Evolutionary conservation across 2,797 vertebrate genomes (phyloP), one percentile per base, ranked within the genome.

Genomic region (Argentina silus): DNA sequence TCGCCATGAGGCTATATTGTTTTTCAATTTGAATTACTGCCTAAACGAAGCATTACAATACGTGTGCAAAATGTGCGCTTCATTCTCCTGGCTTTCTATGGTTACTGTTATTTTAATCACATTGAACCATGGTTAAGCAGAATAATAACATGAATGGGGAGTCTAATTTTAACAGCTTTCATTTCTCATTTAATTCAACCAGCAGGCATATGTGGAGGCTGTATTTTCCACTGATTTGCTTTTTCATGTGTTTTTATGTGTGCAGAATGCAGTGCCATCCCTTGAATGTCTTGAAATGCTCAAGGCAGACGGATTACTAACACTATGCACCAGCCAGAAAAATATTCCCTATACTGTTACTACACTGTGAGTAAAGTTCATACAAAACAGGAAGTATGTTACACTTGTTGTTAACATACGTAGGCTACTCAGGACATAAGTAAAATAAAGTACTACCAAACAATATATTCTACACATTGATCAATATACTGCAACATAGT

Each of bases 1-100:
- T 78, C 78, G 69, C 82, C 81, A 76, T 78, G 72, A 86, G 84
- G 74, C 83, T 70, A 81, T 89, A 92, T 90, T 93, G 88, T 92
- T 87, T 89, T 85, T 87, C 86, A 80, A 83, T 89, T 89, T 91
- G 87, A 93, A 92, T 90, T 88, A 85, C 83, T 81, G 87, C 86
- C 90, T 89, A 90, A 92, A 90, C 83, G 81, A 88, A 83, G 86
- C 83, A 90, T 91, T 89, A 90, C 76, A 78, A 85, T 83, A 81
- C 77, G 81, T 84, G 70, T 81, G 79, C 86, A 76, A 84, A 87
- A 77, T 56, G 17, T 75, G 59, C 67, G 74, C 56, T 82, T 83
- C 84, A 75, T 85, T 86, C 86, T 87, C 48, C 64, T 19, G 19
- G 72, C 80, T 81, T 87, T 85, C 72, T 81, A 45, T 81, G 27